Conservation (phyloP, 2,797 vertebrate genomes). For the Chelonia mydas region DNA sequence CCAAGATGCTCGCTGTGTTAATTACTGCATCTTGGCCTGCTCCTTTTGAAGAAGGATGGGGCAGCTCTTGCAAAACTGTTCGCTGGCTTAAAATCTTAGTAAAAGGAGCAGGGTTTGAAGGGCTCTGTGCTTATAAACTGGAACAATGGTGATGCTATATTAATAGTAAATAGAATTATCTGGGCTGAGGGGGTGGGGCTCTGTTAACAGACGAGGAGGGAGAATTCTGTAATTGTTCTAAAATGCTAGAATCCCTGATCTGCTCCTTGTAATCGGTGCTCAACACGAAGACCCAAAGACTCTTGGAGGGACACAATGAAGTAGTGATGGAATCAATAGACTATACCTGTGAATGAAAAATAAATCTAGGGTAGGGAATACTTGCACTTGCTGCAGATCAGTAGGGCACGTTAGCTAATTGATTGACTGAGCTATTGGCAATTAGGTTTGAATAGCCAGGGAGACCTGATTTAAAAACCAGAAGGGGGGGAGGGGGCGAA, state of each 20-base stretch:
- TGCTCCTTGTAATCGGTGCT: neutral
- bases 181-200: neutral
- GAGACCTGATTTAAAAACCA: neutral
- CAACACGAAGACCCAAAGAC: neutral
- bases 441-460: neutral
- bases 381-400: neutral
- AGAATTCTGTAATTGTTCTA: neutral
- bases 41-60: neutral
- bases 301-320: neutral
- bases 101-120: neutral
- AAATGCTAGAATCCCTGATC: neutral
- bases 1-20: accelerated
- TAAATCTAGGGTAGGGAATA: neutral
- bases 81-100: neutral
- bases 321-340: neutral
- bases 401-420: neutral
- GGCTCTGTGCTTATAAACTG: neutral
- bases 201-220: neutral
- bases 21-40: neutral
- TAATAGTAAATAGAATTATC: neutral
- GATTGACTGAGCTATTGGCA: neutral
- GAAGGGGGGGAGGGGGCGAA: neutral
- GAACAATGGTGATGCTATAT: neutral
- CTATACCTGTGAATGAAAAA: neutral
- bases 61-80: neutral